Evolutionary conservation across 2,888 invertebrate genomes (phyloP).

Genomic region (Gastracanthus pulcherrimus): DNA sequence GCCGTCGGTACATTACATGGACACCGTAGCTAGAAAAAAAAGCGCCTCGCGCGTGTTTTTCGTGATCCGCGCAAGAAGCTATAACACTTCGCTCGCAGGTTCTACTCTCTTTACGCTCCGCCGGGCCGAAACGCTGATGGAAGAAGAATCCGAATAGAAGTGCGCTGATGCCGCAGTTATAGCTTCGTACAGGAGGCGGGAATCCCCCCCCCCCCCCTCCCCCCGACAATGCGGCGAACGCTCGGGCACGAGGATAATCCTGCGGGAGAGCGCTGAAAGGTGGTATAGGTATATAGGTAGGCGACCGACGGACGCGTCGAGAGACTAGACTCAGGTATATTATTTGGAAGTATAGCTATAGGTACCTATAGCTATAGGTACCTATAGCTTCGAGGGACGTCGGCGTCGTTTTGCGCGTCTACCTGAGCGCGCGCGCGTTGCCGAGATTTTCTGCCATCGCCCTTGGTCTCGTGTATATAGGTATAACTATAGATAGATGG

Average conservation of each 20-base stretch:
- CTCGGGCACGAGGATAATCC: neutral
- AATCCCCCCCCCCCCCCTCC: no score
- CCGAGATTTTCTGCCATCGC: neutral
- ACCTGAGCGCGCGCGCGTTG: neutral
- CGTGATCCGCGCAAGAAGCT: neutral
- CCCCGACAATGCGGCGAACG: neutral
- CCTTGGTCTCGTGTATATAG: neutral
- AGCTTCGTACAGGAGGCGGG: neutral
- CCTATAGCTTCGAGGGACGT: no score
- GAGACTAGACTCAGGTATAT: neutral
- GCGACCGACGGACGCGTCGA: neutral
- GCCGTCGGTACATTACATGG: neutral
- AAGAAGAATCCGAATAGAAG: neutral
- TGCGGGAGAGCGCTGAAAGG: neutral
- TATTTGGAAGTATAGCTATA: no score
- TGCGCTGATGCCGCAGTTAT: no score
- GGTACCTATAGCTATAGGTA: no score
- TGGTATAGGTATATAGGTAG: neutral
- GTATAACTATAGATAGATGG: neutral
- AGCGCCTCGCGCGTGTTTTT: constrained; percentile 12
- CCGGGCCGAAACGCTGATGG: neutral
- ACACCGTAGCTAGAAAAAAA: neutral
- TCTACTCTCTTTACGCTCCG: neutral
- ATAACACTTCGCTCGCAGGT: neutral
- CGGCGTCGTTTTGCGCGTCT: neutral